Evolutionary conservation across 2,113 vertebrate species (phyloP).

Genomic region (Saccopteryx leptura): DNA sequence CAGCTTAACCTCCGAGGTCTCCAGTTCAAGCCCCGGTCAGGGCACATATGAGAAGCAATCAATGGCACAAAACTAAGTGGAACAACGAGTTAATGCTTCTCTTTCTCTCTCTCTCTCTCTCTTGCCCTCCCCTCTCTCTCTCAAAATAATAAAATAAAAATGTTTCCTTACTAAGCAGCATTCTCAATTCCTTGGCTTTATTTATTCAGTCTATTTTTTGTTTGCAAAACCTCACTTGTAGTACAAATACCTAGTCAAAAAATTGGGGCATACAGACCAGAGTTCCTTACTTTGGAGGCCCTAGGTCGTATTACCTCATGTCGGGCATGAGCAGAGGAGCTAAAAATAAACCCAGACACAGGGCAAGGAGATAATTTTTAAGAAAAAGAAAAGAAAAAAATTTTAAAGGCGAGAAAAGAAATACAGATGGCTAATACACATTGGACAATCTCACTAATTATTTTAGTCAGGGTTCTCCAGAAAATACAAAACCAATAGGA

Average conservation of each 20-base stretch:
- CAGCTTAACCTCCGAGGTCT: too few species aligned
- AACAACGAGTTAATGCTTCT: too few species aligned
- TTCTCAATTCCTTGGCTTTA: not conserved
- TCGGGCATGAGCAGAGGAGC: not conserved
- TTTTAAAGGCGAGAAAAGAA: not conserved
- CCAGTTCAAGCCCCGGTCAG: too few species aligned
- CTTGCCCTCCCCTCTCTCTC: too few species aligned
- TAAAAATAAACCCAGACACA: not conserved
- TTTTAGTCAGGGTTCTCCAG: not conserved
- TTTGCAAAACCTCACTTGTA: not conserved
- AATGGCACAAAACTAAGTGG: too few species aligned
- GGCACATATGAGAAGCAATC: too few species aligned
- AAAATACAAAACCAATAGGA: not conserved
- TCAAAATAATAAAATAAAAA: too few species aligned
- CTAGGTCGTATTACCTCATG: not conserved
- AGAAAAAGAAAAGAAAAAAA: not conserved
- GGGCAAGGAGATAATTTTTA: not conserved
- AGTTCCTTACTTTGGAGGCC: not conserved
- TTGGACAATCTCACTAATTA: not conserved
- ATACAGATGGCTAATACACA: not conserved
- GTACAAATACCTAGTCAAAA: not conserved
- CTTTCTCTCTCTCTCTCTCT: too few species aligned
- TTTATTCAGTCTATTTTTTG: not conserved
- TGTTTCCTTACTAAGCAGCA: constrained; percentile 14
- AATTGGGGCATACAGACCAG: not conserved